Evolutionary conservation across 2,113 vertebrate species (phyloP).

Genomic region (Numida meleagris): DNA sequence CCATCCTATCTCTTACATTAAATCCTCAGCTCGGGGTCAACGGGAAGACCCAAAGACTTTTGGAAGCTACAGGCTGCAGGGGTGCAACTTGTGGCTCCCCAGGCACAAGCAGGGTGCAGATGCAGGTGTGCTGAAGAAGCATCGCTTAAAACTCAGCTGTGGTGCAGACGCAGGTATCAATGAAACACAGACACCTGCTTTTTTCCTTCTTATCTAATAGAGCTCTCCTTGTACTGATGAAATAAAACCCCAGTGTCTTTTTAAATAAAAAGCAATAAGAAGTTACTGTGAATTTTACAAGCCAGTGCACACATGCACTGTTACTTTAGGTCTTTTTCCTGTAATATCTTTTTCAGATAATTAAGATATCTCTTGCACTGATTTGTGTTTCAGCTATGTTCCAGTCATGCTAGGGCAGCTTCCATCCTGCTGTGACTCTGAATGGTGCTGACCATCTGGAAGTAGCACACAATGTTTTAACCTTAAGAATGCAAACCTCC

Average conservation of each 20-base stretch:
- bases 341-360: conserved; percentile 36
- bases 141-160: accelerated
- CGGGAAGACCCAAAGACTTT: background rate
- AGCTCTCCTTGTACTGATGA: background rate
- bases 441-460: conserved; percentile 59
- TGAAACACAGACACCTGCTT: background rate
- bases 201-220: background rate
- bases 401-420: background rate
- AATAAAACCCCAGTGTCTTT: background rate
- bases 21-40: background rate
- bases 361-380: conserved; percentile 37
- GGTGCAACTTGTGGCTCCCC: background rate
- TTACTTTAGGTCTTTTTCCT: conserved; percentile 50
- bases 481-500: conserved; percentile 39
- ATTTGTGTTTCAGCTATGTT: conserved; percentile 48
- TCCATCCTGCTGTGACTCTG: conserved; percentile 2
- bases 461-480: conserved; percentile 50
- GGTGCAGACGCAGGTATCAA: background rate
- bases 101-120: accelerated
- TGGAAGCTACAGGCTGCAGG: background rate
- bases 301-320: background rate
- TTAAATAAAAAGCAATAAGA: background rate
- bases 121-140: background rate
- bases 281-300: conserved; percentile 34
- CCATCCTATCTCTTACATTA: background rate